These are phyloP conservation scores for Tauraco hartlaubi DNA, from an alignment of 2,797 vertebrate species.

Conservation along the genomic window DNA sequence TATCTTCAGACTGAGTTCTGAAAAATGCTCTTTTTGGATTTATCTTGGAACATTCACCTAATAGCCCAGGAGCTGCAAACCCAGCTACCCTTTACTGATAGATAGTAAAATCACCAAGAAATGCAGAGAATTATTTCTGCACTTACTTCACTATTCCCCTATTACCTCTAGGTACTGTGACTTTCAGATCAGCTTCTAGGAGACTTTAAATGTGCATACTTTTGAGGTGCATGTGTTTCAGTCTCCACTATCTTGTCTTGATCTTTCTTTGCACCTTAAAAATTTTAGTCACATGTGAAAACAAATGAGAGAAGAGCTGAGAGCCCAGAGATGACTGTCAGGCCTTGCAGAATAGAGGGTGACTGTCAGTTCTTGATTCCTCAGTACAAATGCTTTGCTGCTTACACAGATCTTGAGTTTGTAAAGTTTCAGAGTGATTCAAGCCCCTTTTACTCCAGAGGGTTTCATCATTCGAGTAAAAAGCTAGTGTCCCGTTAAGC, in stretches of 20 bases:
- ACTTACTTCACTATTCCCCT: background rate
- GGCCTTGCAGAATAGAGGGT: background rate
- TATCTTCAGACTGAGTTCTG: background rate
- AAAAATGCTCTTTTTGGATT: background rate
- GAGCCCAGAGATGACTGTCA: background rate
- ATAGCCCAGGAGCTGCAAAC: background rate
- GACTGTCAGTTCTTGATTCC: background rate
- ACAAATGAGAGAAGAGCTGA: background rate
- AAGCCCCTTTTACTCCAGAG: background rate
- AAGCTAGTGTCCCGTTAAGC: background rate
- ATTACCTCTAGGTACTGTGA: background rate
- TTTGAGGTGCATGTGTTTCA: background rate
- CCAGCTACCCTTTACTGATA: background rate
- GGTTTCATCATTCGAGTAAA: background rate
- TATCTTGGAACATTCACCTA: background rate
- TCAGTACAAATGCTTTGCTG: background rate
- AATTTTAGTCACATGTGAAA: background rate
- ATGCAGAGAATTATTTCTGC: rapidly evolving
- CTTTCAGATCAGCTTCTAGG: background rate
- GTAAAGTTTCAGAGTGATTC: background rate
- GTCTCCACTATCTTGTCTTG: background rate
- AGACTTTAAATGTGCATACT: background rate
- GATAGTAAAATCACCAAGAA: background rate
- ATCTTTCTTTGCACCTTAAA: background rate
- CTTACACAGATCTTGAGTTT: background rate